Conservation (phyloP, 2,113 vertebrate species). For the Neodon shergylaensis region DNA sequence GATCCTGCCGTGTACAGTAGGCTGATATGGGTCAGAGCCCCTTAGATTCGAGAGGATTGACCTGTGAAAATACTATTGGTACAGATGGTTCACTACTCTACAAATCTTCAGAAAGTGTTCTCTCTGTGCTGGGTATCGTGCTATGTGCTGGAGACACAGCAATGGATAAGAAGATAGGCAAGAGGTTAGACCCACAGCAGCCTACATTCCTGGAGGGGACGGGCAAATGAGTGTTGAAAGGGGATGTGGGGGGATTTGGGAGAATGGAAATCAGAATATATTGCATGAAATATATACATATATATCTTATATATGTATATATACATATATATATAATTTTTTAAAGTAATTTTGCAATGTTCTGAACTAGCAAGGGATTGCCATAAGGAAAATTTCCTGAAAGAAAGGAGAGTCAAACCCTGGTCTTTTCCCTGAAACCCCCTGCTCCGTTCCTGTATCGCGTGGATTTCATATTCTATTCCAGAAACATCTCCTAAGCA, state of each 20-base stretch:
- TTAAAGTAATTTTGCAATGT: background rate
- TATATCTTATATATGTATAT: background rate
- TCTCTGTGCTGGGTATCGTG: background rate
- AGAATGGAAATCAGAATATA: background rate
- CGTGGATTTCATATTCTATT: background rate
- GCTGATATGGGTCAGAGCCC: background rate
- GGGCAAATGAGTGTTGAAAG: background rate
- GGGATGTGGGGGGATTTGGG: background rate
- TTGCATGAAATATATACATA: background rate
- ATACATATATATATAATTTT: too few relatives aligned
- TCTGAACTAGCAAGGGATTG: background rate
- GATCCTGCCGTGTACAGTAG: background rate
- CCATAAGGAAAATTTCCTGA: background rate
- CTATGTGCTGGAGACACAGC: background rate
- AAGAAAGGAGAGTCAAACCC: background rate
- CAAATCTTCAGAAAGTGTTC: background rate
- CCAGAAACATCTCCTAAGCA: conserved; percentile 23
- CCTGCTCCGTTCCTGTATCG: background rate
- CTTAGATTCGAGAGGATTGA: background rate
- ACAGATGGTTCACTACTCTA: background rate
- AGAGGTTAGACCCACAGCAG: background rate
- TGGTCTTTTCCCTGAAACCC: background rate
- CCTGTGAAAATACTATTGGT: background rate
- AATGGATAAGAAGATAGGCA: background rate
- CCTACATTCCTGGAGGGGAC: background rate